Evolutionary conservation across 2,888 invertebrate species (phyloP), one percentile per base, ranked within the genome.

Genomic region (Stomorhina lunata): DNA sequence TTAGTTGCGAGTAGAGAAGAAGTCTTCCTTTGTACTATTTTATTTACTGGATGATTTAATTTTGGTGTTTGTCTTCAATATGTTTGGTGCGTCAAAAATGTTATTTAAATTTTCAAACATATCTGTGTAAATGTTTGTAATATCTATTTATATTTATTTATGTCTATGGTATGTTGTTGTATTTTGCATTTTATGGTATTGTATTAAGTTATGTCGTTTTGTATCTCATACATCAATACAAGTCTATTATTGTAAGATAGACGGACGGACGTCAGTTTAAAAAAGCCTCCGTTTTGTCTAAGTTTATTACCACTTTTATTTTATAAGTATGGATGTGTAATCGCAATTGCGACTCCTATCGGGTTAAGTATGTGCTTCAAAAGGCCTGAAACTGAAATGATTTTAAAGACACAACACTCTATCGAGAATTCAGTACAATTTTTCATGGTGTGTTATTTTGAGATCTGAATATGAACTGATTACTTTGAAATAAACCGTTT

Each of bases 231-330:
- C 45, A 57, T 25, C 27, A 10, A 40, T 29, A 53, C 40, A 29
- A 43, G 27, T 43, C 22, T 76, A 32, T 50, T 69, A n/a, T n/a
- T n/a, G n/a, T n/a, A 34, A 68, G 12, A 10, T 32, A 32, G 50
- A 77, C 59, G 40, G 12, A 32, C 32, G 59, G 50, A 68, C 72
- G 40, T 50, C 59, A 43, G 66, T 9, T 50, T 40, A 72, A 79
- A n/a, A 71, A 66, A 61, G 69, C 69, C 82, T 79, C 79, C 75
- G 45, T 71, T 55, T 71, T 75, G 82, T 82, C 75, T 82, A 55
- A 71, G 59, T 71, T 75, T 69, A 72, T 61, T 77, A 34, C 25
- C n/a, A 40, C 34, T 37, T 15, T 66, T 57, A 43, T 59, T 7
- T 61, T 20, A 15, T 32, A 29, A 15, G 27, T 15, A 32, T 27